Percentiles rank a stretch among this genome's conserved stretches.
Conservation (phyloP, 1,140 invertebrate genomes). For the Drosophila lini region DNA sequence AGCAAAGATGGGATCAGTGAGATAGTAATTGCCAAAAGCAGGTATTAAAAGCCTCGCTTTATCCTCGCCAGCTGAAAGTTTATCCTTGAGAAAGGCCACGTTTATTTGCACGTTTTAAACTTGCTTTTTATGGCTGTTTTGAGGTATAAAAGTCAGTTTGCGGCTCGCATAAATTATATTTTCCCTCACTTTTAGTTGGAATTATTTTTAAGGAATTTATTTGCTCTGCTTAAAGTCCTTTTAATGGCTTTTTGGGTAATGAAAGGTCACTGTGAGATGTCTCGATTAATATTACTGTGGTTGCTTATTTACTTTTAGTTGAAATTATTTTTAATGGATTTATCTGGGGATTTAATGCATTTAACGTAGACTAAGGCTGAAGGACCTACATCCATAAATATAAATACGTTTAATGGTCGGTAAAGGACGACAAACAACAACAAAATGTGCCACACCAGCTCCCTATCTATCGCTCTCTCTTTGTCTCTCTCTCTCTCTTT, state of each 20-base stretch:
- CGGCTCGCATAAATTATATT: constrained; percentile 66
- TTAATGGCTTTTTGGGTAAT: background rate
- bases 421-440: constrained; percentile 51
- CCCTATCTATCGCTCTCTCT: constrained; percentile 15
- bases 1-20: constrained; percentile 43
- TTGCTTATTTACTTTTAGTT: constrained; percentile 60
- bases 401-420: constrained; percentile 73
- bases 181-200: constrained; percentile 60
- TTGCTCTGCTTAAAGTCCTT: constrained; percentile 5
- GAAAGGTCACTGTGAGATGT: background rate
- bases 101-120: constrained; percentile 19
- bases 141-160: constrained; percentile 23
- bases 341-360: constrained; percentile 59
- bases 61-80: constrained; percentile 6
- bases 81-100: constrained; percentile 21
- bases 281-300: constrained; percentile 1
- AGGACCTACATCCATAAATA: constrained; percentile 59
- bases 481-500: background rate
- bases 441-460: constrained; percentile 61
- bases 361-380: constrained; percentile 43
- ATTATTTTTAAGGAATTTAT: constrained; percentile 71
- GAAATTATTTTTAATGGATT: constrained; percentile 75
- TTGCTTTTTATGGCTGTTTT: constrained; percentile 32
- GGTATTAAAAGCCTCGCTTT: constrained; percentile 10
- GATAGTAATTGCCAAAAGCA: constrained; percentile 37